A percentile compares a stretch with the other conserved stretches of the same genome.
phyloP scores from a whole-genome alignment of 2,797 vertebrate genomes.

The Sebastes trivittatus region DNA sequence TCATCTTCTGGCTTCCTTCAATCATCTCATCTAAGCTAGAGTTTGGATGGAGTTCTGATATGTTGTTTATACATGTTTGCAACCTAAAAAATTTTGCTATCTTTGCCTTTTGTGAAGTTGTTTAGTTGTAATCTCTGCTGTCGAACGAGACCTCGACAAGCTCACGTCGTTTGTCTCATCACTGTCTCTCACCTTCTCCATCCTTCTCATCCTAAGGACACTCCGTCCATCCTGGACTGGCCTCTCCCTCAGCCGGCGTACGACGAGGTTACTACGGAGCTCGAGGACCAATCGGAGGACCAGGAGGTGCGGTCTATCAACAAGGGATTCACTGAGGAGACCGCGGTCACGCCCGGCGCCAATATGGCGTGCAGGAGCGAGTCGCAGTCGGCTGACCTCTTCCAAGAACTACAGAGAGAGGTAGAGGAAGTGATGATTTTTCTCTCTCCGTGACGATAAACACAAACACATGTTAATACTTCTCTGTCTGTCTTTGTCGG shows the following conservation, averaged over 20 bases:
- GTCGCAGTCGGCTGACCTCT: constrained; percentile 91
- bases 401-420: constrained; percentile 95
- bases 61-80: neutral
- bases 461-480: neutral
- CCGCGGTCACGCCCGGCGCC: neutral
- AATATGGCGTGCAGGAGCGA: constrained; percentile 49
- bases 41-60: too few species aligned
- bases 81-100: neutral
- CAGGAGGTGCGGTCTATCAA: constrained; percentile 93
- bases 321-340: constrained; percentile 65
- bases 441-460: neutral
- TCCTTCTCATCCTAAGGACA: constrained; percentile 65
- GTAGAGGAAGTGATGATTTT: constrained; percentile 29
- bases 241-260: constrained; percentile 90
- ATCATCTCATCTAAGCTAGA: too few species aligned
- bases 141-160: too few species aligned
- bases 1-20: neutral
- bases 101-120: neutral
- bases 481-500: neutral
- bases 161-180: too few species aligned
- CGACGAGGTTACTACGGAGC: constrained; percentile 86
- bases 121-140: neutral
- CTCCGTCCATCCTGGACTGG: constrained; percentile 92
- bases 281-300: constrained; percentile 89
- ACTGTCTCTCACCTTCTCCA: neutral